phyloP scores from a whole-genome alignment of 2,113 vertebrate species.

The Chaetops frenatus region DNA sequence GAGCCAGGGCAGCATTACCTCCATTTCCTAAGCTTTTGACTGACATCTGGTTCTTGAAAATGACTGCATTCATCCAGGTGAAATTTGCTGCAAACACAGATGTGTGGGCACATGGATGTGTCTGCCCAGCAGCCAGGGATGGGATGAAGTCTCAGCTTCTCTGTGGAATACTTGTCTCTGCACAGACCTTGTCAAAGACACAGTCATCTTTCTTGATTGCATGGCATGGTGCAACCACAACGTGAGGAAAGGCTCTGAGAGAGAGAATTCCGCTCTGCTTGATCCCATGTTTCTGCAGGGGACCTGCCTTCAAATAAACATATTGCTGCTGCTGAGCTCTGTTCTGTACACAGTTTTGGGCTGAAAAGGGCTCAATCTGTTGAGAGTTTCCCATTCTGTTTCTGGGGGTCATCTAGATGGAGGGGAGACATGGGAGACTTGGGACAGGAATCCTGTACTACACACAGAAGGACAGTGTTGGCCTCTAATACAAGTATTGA shows the following conservation, averaged over 20 bases:
- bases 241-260: neutral
- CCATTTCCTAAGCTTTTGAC: neutral
- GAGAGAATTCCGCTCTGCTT: neutral
- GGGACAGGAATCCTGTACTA: neutral
- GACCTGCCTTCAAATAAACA: neutral
- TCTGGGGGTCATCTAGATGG: neutral
- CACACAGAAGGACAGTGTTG: neutral
- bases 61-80: neutral
- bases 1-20: neutral
- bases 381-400: neutral
- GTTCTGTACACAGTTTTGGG: neutral
- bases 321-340: neutral
- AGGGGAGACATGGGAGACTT: neutral
- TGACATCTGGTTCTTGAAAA: neutral
- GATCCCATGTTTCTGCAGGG: neutral
- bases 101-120: rapidly evolving
- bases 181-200: neutral
- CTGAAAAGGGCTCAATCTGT: neutral
- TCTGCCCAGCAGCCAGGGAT: neutral
- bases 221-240: neutral
- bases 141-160: neutral
- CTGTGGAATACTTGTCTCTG: neutral
- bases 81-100: neutral
- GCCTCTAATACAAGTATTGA: neutral
- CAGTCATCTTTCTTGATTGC: neutral